These are phyloP conservation scores for Anoura caudifer DNA, from an alignment of 2,113 vertebrate genomes.

Conservation along the genomic window DNA sequence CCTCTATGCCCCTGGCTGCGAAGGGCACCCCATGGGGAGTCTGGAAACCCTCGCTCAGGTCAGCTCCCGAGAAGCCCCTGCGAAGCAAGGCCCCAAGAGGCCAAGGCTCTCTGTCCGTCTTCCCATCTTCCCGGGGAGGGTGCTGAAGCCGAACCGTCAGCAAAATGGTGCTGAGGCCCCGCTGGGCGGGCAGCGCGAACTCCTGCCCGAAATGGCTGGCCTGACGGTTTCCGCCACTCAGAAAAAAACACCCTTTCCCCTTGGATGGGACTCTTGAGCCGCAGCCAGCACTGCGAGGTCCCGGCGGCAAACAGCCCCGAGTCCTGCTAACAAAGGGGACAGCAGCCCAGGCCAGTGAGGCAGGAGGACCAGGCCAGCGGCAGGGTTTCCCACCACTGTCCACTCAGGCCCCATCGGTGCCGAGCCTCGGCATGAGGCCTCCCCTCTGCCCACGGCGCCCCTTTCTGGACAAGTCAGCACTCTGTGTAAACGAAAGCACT, in stretches of 20 bases:
- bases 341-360: not conserved
- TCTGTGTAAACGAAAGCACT: not conserved
- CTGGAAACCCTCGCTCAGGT: not conserved
- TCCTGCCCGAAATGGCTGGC: conserved; percentile 51
- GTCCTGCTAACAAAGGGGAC: conserved; percentile 27
- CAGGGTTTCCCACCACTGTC: not conserved
- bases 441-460: not conserved
- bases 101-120: not conserved
- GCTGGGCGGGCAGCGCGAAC: not conserved
- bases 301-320: not conserved
- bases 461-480: not conserved
- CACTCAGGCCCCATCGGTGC: not conserved
- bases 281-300: not conserved
- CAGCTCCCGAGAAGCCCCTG: not conserved
- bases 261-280: conserved; percentile 1
- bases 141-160: not conserved
- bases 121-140: not conserved
- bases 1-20: too few relatives aligned
- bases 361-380: not conserved
- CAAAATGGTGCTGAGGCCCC: conserved; percentile 64
- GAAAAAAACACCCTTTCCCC: conserved; percentile 29
- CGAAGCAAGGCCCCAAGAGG: not conserved
- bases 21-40: not conserved
- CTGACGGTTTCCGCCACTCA: not conserved
- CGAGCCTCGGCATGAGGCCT: not conserved